Percentiles rank a stretch among this genome's conserved stretches.
These are phyloP conservation scores for Macaca mulatta DNA, from an alignment of 2,113 vertebrate genomes.

Conservation along the genomic window DNA sequence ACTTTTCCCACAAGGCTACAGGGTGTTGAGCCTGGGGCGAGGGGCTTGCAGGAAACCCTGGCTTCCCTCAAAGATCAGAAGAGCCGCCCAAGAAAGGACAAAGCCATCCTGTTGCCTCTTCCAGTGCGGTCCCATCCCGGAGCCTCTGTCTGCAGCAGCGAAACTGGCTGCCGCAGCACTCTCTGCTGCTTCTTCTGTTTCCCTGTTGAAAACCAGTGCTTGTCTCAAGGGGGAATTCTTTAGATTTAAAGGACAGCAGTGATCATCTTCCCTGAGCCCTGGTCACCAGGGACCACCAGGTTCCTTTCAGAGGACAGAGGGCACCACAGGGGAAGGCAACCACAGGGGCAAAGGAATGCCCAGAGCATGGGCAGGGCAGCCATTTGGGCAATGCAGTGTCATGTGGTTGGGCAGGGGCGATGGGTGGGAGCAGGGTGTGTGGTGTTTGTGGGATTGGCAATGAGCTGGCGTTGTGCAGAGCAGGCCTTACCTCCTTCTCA, in stretches of 20 bases:
- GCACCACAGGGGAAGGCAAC: not conserved
- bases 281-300: not conserved
- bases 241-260: not conserved
- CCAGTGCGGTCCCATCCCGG: not conserved
- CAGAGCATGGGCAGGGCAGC: not conserved
- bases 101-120: not conserved
- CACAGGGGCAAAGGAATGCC: not conserved
- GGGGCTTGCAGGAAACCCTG: not conserved
- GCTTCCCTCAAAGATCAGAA: not conserved
- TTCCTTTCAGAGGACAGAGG: not conserved
- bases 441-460: not conserved
- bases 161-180: not conserved
- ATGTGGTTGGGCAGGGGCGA: not conserved
- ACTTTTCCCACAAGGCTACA: not conserved
- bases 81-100: not conserved
- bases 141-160: not conserved
- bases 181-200: no score
- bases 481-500: not conserved
- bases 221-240: not conserved
- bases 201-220: not conserved
- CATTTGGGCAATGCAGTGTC: not conserved
- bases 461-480: not conserved
- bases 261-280: not conserved
- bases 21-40: not conserved
- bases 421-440: not conserved